Conservation (phyloP, 2,888 invertebrate species). For the Pherbina coryleti region DNA sequence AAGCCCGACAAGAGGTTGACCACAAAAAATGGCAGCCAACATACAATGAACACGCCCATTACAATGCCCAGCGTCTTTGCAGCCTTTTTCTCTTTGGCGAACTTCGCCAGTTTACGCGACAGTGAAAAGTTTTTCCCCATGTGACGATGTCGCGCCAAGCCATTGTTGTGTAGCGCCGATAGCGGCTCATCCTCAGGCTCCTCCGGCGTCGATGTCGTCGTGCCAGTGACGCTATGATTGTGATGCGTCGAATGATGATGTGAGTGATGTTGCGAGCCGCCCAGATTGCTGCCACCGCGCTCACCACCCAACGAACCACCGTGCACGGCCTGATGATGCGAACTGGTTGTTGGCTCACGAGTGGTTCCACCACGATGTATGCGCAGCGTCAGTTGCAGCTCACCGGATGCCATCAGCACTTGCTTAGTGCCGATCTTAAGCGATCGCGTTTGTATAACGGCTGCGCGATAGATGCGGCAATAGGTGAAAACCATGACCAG, state of each 20-base stretch:
- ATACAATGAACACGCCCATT: conserved; percentile 96
- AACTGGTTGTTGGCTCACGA: conserved; percentile 71
- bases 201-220: conserved; percentile 76
- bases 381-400: conserved; percentile 87
- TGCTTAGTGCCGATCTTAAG: conserved; percentile 92
- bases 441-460: conserved; percentile 91
- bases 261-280: conserved; percentile 55
- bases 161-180: conserved; percentile 83
- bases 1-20: conserved; percentile 93
- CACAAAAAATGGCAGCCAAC: conserved; percentile 98
- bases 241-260: conserved; percentile 65
- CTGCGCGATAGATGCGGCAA: conserved; percentile 94
- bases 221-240: conserved; percentile 64
- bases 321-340: conserved; percentile 54
- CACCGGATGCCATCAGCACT: conserved; percentile 86
- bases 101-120: conserved; percentile 92
- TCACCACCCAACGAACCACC: conserved; percentile 63
- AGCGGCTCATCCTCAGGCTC: conserved; percentile 78
- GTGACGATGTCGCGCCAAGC: conserved; percentile 79
- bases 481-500: conserved; percentile 99
- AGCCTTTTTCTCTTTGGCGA: conserved; percentile 97
- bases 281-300: conserved; percentile 46
- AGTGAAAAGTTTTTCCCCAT: conserved; percentile 91
- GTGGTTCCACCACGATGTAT: conserved; percentile 93
- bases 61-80: conserved; percentile 97